Conservation (phyloP, 2,797 vertebrate species). For the Onychomys torridus region DNA sequence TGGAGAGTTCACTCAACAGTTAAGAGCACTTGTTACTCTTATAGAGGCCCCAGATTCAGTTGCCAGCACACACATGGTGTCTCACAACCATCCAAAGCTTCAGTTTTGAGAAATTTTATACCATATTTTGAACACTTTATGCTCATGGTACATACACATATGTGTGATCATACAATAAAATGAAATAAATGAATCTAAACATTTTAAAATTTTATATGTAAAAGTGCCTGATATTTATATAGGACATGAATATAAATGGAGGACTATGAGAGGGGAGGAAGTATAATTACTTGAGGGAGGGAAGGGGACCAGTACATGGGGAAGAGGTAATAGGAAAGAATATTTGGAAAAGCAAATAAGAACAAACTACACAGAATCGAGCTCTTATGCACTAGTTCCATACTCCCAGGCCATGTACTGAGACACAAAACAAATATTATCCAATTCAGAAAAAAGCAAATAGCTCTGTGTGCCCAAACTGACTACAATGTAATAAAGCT, state of each 20-base stretch:
- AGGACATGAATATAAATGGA: background rate
- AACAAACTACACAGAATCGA: background rate
- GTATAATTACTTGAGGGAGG: background rate
- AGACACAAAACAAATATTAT: background rate
- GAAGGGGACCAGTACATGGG: background rate
- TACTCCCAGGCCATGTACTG: background rate
- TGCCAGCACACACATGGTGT: background rate
- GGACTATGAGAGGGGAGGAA: background rate
- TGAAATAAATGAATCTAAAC: background rate
- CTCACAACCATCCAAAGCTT: background rate
- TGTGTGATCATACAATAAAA: background rate
- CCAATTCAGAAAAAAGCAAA: background rate
- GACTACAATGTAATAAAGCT: too few species aligned
- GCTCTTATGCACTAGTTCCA: too few species aligned
- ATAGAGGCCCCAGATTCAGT: background rate
- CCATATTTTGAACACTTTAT: background rate
- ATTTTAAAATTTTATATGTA: background rate
- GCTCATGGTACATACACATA: background rate
- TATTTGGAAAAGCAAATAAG: background rate
- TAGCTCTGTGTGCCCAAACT: background rate
- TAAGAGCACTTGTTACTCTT: background rate
- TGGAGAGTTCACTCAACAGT: background rate
- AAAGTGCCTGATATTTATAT: background rate
- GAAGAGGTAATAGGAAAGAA: too few species aligned
- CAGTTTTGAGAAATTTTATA: background rate